phyloP scores from a whole-genome alignment of 1,140 invertebrate genomes.

The Lethrus apterus region DNA sequence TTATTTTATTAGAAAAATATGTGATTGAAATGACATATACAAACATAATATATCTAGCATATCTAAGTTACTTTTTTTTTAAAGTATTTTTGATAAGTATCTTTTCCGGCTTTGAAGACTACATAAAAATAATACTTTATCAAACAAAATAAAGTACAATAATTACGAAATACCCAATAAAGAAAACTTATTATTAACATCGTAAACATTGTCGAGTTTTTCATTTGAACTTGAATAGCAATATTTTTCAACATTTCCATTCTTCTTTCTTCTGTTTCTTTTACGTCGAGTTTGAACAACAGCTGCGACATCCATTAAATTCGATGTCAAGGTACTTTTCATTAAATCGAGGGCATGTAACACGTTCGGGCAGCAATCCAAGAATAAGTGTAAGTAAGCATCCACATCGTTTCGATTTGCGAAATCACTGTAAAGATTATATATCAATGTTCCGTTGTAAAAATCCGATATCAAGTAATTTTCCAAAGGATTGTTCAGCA shows the following conservation, averaged over 20 bases:
- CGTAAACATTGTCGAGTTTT: conserved; percentile 10
- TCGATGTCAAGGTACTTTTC: conserved; percentile 12
- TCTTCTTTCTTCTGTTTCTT: conserved; percentile 10
- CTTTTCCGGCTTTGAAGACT: background rate
- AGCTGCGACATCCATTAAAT: background rate
- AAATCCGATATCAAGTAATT: conserved; percentile 48
- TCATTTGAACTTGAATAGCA: conserved; percentile 3
- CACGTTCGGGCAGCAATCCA: conserved; percentile 20
- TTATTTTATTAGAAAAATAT: too few species aligned
- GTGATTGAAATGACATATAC: too few species aligned
- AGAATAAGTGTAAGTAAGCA: conserved; percentile 20
- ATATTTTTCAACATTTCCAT: background rate
- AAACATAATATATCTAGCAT: too few species aligned
- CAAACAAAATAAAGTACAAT: background rate
- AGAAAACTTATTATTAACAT: conserved; percentile 29
- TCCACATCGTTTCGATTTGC: conserved; percentile 25
- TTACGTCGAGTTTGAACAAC: background rate
- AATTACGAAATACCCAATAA: conserved; percentile 16
- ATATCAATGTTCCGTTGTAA: conserved; percentile 66
- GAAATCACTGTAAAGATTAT: conserved; percentile 51
- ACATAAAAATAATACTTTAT: background rate
- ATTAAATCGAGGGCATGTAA: conserved; percentile 19
- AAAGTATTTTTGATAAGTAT: too few species aligned
- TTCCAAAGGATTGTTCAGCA: conserved; percentile 52
- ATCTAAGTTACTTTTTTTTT: too few species aligned